Base-by-base conservation (phyloP, 2,797 vertebrate species). In the Aeoliscus strigatus region DNA sequence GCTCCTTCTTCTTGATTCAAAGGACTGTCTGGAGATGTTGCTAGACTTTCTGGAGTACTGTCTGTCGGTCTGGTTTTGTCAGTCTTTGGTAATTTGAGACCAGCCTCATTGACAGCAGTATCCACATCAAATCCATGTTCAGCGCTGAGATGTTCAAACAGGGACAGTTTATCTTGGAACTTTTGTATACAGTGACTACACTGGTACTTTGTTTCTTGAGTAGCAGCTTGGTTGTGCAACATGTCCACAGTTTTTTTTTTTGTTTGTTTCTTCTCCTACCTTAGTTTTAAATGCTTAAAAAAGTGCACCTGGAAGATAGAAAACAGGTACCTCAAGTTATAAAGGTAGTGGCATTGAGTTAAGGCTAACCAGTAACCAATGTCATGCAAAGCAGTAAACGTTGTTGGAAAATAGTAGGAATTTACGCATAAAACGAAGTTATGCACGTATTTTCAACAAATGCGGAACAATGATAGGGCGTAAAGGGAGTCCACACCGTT, bases 81-180 rank as follows among this genome's bases (percentile, higher is more conserved):
- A 21, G 80, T 30, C 8, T 56, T 70, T 2, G 79, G n/a, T n/a
- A 69, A 79, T 6, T 63, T 62, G 1, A 87, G 79, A 68, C 78
- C 87, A 39, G 83, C 86, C 27, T 84, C 84, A 60, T 36, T 81
- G 10, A 73, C 40, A n/a, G 68, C 54, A 4, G 38, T 7, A 31
- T 89, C 86, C 17, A 86, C 66, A 60, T 57, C 41, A 5, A 66
- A 27, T 23, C 83, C 85, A 32, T 94, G 93, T 51, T 89, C 90
- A 29, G 91, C 87, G 36, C 81, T 86, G 2, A 92, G 89, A 58
- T 96, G 93, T 47, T 94, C 90, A 41, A 87, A 87, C 43, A 96
- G 90, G 58, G 88, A 91, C 33, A 87, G 85, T 86, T 91, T 93
- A 9, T 92, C 92, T 72, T 89, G 84, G 81, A 94, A 92, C 77